Base-by-base conservation (phyloP, 2,113 vertebrate genomes). In the Notiomystis cincta region DNA sequence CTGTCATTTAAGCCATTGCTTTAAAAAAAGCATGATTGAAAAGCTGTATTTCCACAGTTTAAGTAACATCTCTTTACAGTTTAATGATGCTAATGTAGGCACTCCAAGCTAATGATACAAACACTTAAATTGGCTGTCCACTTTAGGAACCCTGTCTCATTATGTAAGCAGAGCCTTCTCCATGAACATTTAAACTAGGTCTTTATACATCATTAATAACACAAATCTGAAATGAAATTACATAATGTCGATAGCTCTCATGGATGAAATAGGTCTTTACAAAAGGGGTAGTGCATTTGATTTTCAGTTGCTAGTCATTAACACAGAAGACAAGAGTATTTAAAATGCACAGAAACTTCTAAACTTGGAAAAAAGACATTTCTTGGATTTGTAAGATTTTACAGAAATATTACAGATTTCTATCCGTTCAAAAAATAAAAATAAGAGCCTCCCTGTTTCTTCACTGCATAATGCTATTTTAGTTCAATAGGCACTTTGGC, bases 1-100 rank as follows among this genome's bases (percentile, higher is more conserved):
- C 60, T 67, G 76, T 93, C 57, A 87, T 90, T 88, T 92, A 88
- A 96, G 35, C 38, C n/a, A 15, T 69, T 79, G 31, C 93, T 96
- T 86, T 2, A 94, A 94, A 94, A 94, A 94, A 86, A 65, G 6
- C 21, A 9, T 77, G 27, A n/a, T 60, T 89, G 72, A 76, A 92
- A 95, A 88, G 20, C 24, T 60, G 20, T 35, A 54, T 88, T 88
- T 92, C 81, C 71, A 78, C n/a, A 40, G 35, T 78, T 66, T 73
- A 90, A 93, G 45, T 56, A 67, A 60, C 81, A 91, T 53, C 17
- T 86, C 27, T 69, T 87, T 11, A 8, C 8, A 60, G 20, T 64
- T 87, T 48, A 67, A 16, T 51, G 27, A 64, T 66, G 28, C 13
- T 80, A 90, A 76, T 30, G 12, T 47, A 44, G 69, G 40, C 58